Evolutionary conservation across 2,797 vertebrate genomes (phyloP), one percentile per base, ranked within the genome.

Genomic region (Helarctos malayanus): DNA sequence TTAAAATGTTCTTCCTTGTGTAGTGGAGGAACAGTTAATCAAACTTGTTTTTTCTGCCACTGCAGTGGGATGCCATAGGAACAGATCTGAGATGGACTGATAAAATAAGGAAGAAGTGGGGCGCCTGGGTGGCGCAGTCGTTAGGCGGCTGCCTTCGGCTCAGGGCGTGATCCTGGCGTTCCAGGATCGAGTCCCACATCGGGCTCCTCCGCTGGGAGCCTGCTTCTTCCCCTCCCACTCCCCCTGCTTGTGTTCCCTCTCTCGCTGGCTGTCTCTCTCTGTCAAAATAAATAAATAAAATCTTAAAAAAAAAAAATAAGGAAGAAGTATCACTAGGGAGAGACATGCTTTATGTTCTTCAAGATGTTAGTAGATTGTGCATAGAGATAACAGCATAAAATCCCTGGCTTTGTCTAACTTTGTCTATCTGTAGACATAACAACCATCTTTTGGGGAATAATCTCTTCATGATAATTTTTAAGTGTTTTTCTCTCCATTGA

Each of bases 351-450:
- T 84, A 16, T 54, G n/a, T 82, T 32, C 38, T 87, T 86, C 16
- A 76, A 61, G 90, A 56, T 89, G 13, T 75, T 81, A 91, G 54
- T 49, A 93, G 79, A 94, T 87, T 61, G 38, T 91, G 15, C 29
- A 12, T 61, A 68, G 95, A 85, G 92, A 83, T 81, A 95, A 75
- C 41, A 82, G 32, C 7, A n/a, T 76, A 19, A 93, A 96, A 78
- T 84, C n/a, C 23, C 25, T 65, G 87, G 57, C 45, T 94, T 96
- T 91, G 82, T 85, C 88, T 82, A 85, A 84, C 83, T 91, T 85
- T 88, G 45, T 82, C 78, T 78, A 18, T 59, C 45, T 16, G 19
- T n/a, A 95, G 86, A 94, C 83, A 92, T 73, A 90, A 93, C 41
- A 95, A 59, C 27, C 18, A 83, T 89, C 54, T 79, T 92, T 92